Base-by-base conservation (phyloP, 2,113 vertebrate genomes). In the Meles meles region DNA sequence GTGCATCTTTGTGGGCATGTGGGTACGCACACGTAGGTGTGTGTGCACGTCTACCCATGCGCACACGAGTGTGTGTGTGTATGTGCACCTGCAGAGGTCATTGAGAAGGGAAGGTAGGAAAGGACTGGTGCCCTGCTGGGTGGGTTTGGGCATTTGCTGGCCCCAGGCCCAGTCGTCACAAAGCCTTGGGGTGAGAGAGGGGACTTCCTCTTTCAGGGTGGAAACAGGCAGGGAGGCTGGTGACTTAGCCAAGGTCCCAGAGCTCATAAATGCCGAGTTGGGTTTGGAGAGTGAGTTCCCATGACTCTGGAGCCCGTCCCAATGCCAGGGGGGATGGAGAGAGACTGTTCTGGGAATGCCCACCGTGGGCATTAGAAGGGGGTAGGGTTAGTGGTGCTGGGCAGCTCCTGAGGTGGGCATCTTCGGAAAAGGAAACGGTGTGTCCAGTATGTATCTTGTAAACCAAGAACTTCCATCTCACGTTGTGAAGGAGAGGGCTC, bases 1-100 rank as follows among this genome's bases (percentile, higher is more conserved):
- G 14, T 7, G 23, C 23, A 3, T 4, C 1, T 5, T 3, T 31
- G n/a, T 65, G 25, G 49, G 31, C 23, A 21, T 29, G 57, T 2
- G 18, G n/a, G n/a, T 23, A 2, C 11, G 23, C 10, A 25, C 9
- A n/a, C 3, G 2, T 9, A 49, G 0, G 15, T 10, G 44, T 44
- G 44, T 34, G 42, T 49, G 61, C 34, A 13, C 23, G 2, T 15
- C 0, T 34, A 13, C 23, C 2, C 6, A 14, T 15, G 29, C 1
- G 13, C 29, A 20, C 37, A 29, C 11, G 27, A 63, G 15, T 23
- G 52, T 55, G 10, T 7, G 14, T 71, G 69, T 39, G 20, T 23
- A 5, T 20, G 11, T 2, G 0, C 39, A 12, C 18, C 74, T 31
- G 74, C 42, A 13, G 17, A 71, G 14, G 39, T 29, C 63, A 9